These are phyloP conservation scores for Mohoua ochrocephala DNA, from an alignment of 2,113 vertebrate species.

Conservation along the genomic window DNA sequence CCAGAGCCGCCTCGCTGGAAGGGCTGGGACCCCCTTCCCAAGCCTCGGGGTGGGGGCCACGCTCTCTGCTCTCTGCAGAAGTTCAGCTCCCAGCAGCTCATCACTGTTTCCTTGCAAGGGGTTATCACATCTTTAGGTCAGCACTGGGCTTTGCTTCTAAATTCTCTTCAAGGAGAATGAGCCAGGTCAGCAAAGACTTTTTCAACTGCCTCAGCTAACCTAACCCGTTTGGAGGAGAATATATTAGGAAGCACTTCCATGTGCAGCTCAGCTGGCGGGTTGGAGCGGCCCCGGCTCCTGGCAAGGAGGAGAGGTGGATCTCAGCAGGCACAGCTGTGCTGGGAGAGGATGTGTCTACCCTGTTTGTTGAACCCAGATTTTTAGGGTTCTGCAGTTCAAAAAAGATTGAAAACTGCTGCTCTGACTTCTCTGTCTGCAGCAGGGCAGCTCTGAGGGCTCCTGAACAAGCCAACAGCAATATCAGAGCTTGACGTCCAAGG, in stretches of 20 bases:
- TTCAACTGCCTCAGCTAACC: neutral
- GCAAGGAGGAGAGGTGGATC: constrained; percentile 24
- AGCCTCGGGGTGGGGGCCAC: fast-evolving
- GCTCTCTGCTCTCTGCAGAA: neutral
- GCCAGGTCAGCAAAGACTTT: constrained; percentile 37
- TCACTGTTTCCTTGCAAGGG: neutral
- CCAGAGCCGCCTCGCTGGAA: neutral
- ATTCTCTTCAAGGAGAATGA: constrained; percentile 28
- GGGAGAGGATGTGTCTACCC: neutral
- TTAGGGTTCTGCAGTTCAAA: neutral
- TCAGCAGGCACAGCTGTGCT: constrained; percentile 57
- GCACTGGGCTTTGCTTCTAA: neutral
- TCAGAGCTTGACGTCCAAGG: neutral
- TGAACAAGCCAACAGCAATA: neutral
- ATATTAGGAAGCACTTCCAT: neutral
- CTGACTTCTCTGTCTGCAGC: neutral
- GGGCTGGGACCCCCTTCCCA: neutral
- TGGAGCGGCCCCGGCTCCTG: neutral
- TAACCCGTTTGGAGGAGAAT: neutral
- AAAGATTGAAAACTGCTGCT: neutral
- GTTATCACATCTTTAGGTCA: neutral
- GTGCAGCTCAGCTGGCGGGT: constrained; percentile 25
- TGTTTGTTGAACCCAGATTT: neutral
- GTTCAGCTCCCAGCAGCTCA: neutral
- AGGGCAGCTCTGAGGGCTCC: neutral